Base-by-base conservation (phyloP, 2,888 invertebrate genomes). In the Mimachlamys varia region DNA sequence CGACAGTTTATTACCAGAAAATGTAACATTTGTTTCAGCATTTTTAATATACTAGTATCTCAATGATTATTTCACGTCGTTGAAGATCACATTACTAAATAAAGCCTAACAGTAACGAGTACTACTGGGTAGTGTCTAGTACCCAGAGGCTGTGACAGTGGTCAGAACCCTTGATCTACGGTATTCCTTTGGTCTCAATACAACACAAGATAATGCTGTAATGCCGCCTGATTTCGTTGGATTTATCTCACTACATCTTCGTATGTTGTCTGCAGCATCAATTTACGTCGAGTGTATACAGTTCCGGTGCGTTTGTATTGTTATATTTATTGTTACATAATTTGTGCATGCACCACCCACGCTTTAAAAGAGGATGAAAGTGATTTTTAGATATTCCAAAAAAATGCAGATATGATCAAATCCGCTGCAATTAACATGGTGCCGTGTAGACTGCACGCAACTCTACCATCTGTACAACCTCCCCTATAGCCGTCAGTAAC, bases 251-350 rank as follows among this genome's bases (percentile, higher is more conserved):
- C 22, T 22, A 7, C 22, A 76, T 76, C 76, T 76, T 76, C 33
- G 76, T 33, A 76, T 76, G 76, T 76, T 27, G 27, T 33, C 33
- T 76, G 22, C 76, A 76, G 76, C 76, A 76, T 76, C 76, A 76
- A n/a, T 76, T 76, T 33, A 27, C 76, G 13, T 76, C 76, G 76
- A 76, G 27, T 27, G 76, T 27, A 27, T 33, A 12, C 76, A 13
- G 10, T 10, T 27, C 33, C 33, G 76, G 76, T 12, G 76, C 76
- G 17, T 27, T 4, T 27, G 76, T 33, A 76, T 76, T 76, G 76
- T 76, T 76, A 22, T 76, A 76, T 76, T 76, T 33, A 76, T 76
- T 76, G 76, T 76, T 76, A 76, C 76, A 27, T 76, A 76, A 76
- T 27, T 76, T 12, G 27, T 33, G 27, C 76, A 33, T 76, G 76